Evolutionary conservation across 2,797 vertebrate genomes (phyloP), one percentile per base, ranked within the genome.

Genomic region (Hydrocynus forskahlii): DNA sequence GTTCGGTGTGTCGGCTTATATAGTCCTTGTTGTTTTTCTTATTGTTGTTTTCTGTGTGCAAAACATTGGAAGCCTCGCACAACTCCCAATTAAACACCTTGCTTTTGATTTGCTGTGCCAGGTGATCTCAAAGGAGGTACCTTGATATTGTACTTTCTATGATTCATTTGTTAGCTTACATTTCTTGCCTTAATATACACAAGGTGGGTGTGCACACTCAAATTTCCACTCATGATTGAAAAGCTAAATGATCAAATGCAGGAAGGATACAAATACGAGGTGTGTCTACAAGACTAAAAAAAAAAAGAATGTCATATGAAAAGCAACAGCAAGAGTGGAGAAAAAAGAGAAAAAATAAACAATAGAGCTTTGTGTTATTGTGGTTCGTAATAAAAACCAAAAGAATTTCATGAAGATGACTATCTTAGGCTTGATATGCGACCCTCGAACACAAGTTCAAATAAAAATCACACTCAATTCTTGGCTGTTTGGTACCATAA

Each of bases 221-320:
- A 78, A 72, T 81, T 60, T 72, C 77, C 29, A 85, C 88, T 87
- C 89, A 90, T 93, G 92, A 94, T 93, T 94, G 92, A 90, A 91
- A 93, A 92, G 88, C 88, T 91, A 91, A 88, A 91, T 89, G 91
- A 94, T 94, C 92, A 94, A 94, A 93, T 91, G 85, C 84, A 75
- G 45, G 81, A 88, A 79, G 88, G 87, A 84, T 88, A 86, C 84
- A 88, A 91, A 87, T 81, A 90, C 86, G 90, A 85, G 87, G 90
- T 89, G 89, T 89, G 92, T 92, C 89, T 90, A 91, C 87, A 89
- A 92, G 91, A 90, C 82, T 87, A 89, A 84, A 86, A 59, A 88
- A 85, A 88, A 69, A 77, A 71, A 29, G 62, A 38, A 76, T 45
- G 70, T 76, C 60, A 54, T 59, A 35, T 23, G 86, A 89, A 89